Evolutionary conservation across 2,888 invertebrate genomes (phyloP).

Genomic region (Sylvicola cinctus): DNA sequence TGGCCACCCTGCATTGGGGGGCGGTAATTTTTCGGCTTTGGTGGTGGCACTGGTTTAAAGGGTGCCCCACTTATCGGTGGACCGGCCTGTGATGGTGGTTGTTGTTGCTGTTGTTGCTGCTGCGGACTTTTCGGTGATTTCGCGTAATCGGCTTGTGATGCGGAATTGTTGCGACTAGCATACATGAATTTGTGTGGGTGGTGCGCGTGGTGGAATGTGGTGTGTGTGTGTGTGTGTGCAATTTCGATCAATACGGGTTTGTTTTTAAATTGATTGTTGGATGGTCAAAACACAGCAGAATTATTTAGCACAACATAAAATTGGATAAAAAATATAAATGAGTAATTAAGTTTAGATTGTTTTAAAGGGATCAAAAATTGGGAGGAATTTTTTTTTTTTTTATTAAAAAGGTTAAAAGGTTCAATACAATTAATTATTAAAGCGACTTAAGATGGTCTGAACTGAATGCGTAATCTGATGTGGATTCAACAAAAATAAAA

Average conservation of each 20-base stretch:
- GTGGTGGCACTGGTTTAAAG: constrained; percentile 81
- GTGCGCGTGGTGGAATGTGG: not conserved
- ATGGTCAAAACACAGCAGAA: constrained; percentile 1
- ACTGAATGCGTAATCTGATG: too few species aligned
- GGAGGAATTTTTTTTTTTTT: too few species aligned
- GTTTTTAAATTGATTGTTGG: not conserved
- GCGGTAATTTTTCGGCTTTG: constrained; percentile 81
- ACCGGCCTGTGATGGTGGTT: constrained; percentile 14
- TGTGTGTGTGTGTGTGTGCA: not conserved
- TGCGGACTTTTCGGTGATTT: constrained; percentile 25
- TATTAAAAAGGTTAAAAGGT: too few species aligned
- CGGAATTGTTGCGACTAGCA: constrained; percentile 34
- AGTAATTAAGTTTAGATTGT: constrained; percentile 1
- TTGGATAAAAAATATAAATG: not conserved
- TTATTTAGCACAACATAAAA: constrained; percentile 1
- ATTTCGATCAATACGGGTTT: not conserved
- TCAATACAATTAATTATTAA: too few species aligned
- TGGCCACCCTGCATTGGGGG: constrained; percentile 37
- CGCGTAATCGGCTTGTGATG: constrained; percentile 36
- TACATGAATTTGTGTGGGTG: constrained; percentile 8
- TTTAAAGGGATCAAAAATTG: not conserved
- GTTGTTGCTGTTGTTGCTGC: constrained; percentile 16
- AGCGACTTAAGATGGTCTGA: too few species aligned
- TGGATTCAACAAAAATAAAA: constrained; percentile 1
- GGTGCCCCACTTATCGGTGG: constrained; percentile 21